Percentiles rank a stretch among this genome's conserved stretches.
Conservation (phyloP, 2,797 vertebrate genomes). For the Silurus lanzhouensis region DNA sequence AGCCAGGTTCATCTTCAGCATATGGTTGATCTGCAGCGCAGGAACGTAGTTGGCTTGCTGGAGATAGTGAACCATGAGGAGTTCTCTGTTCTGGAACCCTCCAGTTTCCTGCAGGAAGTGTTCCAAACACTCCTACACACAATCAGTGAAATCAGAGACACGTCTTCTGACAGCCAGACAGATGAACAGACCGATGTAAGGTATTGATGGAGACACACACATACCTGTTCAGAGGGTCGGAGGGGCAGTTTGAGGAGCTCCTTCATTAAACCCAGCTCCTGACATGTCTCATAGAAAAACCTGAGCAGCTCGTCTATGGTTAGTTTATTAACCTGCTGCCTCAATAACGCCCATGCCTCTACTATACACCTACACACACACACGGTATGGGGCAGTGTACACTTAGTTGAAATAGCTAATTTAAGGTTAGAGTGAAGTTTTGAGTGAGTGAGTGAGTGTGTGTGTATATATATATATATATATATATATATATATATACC, state of each 20-base stretch:
- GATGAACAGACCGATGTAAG: not conserved
- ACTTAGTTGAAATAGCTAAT: not conserved
- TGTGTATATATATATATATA: not conserved
- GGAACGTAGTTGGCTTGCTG: constrained; percentile 91
- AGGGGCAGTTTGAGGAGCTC: constrained; percentile 92
- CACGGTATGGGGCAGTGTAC: not conserved
- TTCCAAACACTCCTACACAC: constrained; percentile 86
- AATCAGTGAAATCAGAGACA: constrained; percentile 25
- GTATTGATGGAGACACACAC: not conserved
- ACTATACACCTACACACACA: constrained; percentile 80
- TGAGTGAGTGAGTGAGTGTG: not conserved
- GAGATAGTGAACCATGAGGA: constrained; percentile 90
- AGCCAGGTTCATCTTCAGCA: constrained; percentile 79
- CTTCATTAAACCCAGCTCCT: constrained; percentile 88
- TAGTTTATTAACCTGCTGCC: constrained; percentile 79
- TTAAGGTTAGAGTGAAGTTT: not conserved
- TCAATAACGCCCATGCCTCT: constrained; percentile 87
- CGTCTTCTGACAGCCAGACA: not conserved
- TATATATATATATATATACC: constrained; percentile 66
- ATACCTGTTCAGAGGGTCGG: constrained; percentile 83
- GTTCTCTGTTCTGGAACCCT: constrained; percentile 84
- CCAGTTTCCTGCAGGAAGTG: constrained; percentile 83
- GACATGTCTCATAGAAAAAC: constrained; percentile 86
- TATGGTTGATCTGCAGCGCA: constrained; percentile 90
- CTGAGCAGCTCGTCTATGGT: constrained; percentile 83